These are phyloP conservation scores for Bellardia pandia DNA, from an alignment of 2,888 invertebrate genomes.

Conservation along the genomic window DNA sequence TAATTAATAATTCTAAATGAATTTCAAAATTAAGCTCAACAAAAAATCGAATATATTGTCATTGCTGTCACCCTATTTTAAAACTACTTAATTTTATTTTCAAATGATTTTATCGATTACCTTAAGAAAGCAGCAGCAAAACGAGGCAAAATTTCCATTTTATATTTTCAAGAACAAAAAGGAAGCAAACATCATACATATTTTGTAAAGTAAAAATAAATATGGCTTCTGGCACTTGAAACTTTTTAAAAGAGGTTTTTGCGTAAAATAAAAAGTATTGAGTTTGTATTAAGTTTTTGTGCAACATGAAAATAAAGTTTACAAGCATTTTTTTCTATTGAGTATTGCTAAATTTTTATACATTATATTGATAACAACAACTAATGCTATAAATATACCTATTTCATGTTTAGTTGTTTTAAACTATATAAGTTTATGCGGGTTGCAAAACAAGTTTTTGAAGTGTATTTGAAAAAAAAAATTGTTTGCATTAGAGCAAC, in stretches of 20 bases:
- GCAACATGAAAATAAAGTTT: constrained; percentile 36
- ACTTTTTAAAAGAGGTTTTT: constrained; percentile 43
- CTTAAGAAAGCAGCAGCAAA: not conserved
- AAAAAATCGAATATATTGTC: not conserved
- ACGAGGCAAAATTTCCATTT: not conserved
- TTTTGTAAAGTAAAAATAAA: constrained; percentile 10
- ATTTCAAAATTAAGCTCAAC: too few species aligned
- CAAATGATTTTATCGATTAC: constrained; percentile 29
- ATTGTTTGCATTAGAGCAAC: too few species aligned
- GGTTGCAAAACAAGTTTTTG: not conserved
- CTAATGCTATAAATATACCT: too few species aligned
- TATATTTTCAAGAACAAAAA: not conserved
- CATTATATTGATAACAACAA: not conserved
- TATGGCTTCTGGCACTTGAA: constrained; percentile 53
- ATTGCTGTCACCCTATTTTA: not conserved
- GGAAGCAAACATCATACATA: constrained; percentile 1
- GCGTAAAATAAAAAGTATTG: constrained; percentile 10
- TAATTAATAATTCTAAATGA: too few species aligned
- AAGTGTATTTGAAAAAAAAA: too few species aligned
- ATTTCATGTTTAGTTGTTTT: not conserved
- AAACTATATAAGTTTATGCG: not conserved
- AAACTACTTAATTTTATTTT: not conserved
- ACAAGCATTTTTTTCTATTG: constrained; percentile 18
- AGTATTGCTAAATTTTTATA: not conserved
- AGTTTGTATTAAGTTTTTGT: constrained; percentile 38